These are phyloP conservation scores for Myzus persicae DNA, from an alignment of 1,140 invertebrate species.

Conservation along the genomic window DNA sequence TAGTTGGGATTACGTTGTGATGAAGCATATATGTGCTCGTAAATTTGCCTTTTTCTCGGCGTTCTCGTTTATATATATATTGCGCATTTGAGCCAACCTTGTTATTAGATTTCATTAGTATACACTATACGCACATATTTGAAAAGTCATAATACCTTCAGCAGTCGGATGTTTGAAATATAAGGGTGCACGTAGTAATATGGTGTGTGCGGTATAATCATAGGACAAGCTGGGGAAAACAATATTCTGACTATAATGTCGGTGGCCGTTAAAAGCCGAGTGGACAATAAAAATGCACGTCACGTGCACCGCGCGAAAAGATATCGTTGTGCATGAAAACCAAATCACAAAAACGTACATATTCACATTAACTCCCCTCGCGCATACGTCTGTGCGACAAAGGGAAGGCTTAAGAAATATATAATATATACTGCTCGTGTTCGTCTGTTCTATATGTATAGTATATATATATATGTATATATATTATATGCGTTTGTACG, in stretches of 20 bases:
- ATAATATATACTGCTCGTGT: not conserved
- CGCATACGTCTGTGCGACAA: not conserved
- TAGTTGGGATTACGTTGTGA: not conserved
- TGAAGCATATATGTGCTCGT: not conserved
- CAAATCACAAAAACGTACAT: constrained; percentile 24
- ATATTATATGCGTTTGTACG: not conserved
- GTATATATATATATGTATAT: not conserved
- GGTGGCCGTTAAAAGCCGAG: not conserved
- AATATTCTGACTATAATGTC: not conserved
- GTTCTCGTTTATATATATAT: not conserved
- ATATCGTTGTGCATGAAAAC: not conserved
- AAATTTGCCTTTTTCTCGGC: not conserved
- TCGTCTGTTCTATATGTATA: not conserved
- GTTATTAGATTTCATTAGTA: constrained; percentile 3
- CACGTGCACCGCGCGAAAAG: constrained; percentile 3
- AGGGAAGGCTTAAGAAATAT: not conserved
- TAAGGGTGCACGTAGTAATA: not conserved
- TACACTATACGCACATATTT: constrained; percentile 1
- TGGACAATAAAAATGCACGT: constrained; percentile 30
- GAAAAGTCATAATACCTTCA: not conserved
- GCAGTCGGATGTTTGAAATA: not conserved
- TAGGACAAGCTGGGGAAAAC: not conserved
- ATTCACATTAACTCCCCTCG: not conserved
- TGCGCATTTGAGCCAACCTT: not conserved
- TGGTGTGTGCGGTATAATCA: not conserved